A percentile compares a stretch with the other conserved stretches of the same genome.
Evolutionary conservation across 2,113 vertebrate genomes (phyloP).

Genomic region (Serinus canaria): DNA sequence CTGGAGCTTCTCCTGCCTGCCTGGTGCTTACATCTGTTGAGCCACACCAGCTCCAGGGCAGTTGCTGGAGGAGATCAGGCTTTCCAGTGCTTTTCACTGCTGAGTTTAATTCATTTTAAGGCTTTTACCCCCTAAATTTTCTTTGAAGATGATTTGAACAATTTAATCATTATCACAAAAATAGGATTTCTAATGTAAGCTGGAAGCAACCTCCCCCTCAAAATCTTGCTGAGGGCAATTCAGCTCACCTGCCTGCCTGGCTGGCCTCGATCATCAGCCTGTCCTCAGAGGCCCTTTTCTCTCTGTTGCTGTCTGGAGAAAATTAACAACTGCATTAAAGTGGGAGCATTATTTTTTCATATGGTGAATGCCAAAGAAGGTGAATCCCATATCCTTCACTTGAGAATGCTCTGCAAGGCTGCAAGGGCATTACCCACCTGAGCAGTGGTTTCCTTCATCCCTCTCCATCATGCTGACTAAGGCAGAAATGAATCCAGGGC

Average conservation of each 20-base stretch:
- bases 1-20: background rate
- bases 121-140: background rate
- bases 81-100: background rate
- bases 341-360: conserved; percentile 3
- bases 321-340: background rate
- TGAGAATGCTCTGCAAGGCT: background rate
- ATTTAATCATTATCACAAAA: background rate
- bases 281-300: background rate
- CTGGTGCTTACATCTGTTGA: background rate
- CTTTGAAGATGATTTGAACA: background rate
- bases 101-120: background rate
- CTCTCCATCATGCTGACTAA: background rate
- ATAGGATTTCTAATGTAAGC: background rate
- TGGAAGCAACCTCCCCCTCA: background rate
- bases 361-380: background rate
- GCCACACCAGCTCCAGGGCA: background rate
- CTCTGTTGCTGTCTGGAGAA: background rate
- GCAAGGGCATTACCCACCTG: background rate
- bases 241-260: background rate
- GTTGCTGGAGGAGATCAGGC: background rate
- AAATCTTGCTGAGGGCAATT: background rate
- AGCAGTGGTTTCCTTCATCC: background rate
- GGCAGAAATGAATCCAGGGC: background rate
- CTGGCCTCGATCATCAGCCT: background rate
- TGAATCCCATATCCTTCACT: background rate